These are phyloP conservation scores for Formica aserva DNA, from an alignment of 2,888 invertebrate genomes.

Conservation along the genomic window DNA sequence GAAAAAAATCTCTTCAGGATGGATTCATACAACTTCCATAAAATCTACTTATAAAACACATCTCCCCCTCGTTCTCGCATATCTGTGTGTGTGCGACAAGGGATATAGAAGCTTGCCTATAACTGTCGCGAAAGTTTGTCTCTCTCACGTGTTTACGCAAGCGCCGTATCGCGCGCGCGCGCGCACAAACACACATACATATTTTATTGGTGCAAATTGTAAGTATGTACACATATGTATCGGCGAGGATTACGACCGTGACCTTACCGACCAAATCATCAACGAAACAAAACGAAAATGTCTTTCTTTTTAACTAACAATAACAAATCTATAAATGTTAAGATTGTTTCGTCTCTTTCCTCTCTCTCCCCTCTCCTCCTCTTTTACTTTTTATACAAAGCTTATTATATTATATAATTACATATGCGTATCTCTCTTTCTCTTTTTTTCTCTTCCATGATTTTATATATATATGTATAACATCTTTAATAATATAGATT, in stretches of 20 bases:
- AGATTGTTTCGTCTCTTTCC: neutral
- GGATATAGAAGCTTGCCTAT: constrained; percentile 64
- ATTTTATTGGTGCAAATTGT: too few relatives aligned
- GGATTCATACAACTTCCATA: neutral
- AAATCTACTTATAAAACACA: constrained; percentile 8
- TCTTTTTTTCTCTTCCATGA: neutral
- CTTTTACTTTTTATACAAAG: neutral
- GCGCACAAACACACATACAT: neutral
- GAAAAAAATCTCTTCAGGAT: neutral
- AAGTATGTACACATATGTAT: constrained; percentile 7
- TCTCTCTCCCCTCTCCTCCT: too few relatives aligned
- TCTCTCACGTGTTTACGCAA: constrained; percentile 70
- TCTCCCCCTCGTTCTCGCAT: neutral
- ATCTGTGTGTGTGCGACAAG: neutral
- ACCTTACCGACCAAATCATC: constrained; percentile 67
- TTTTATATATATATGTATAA: neutral
- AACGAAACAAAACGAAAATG: constrained; percentile 8
- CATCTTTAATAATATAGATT: neutral
- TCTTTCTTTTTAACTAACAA: constrained; percentile 3
- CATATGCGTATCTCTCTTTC: neutral
- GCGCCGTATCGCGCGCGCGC: constrained; percentile 62
- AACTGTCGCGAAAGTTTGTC: constrained; percentile 67
- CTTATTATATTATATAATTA: neutral
- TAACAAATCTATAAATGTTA: neutral
- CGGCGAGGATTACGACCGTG: constrained; percentile 69